phyloP scores from a whole-genome alignment of 2,113 vertebrate species.

The Stigmatopora nigra region DNA sequence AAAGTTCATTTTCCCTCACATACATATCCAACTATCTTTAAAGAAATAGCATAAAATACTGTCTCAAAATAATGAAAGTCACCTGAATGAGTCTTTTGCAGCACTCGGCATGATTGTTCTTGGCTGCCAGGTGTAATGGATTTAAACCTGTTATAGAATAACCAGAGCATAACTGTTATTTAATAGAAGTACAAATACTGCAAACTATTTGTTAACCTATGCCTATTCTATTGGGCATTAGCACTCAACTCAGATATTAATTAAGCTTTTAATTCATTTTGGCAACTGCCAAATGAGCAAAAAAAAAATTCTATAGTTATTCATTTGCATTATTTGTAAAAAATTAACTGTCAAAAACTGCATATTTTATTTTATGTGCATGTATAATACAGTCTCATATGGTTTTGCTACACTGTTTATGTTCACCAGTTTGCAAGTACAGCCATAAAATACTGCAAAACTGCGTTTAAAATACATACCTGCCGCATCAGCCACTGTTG shows the following conservation, averaged over 20 bases:
- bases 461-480: constrained; percentile 64
- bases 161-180: background rate
- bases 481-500: constrained; percentile 77
- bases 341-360: no score
- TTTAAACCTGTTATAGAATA: constrained; percentile 71
- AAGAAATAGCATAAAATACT: background rate
- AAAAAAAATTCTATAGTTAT: background rate
- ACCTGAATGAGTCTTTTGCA: constrained; percentile 89
- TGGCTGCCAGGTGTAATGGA: constrained; percentile 88
- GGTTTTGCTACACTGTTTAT: background rate
- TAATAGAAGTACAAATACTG: background rate
- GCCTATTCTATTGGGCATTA: no score
- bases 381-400: background rate
- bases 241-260: no score
- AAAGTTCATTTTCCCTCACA: background rate
- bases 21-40: background rate
- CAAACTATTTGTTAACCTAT: background rate
- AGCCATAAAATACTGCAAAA: background rate
- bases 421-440: background rate
- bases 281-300: no score
- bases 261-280: background rate
- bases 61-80: constrained; percentile 26
- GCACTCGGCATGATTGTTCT: constrained; percentile 84
- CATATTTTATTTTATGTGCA: background rate
- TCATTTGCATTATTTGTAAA: no score